A percentile compares a stretch with the other conserved stretches of the same genome.
Evolutionary conservation across 1,140 invertebrate genomes (phyloP).

Genomic region (Aphelenchoides besseyi): DNA sequence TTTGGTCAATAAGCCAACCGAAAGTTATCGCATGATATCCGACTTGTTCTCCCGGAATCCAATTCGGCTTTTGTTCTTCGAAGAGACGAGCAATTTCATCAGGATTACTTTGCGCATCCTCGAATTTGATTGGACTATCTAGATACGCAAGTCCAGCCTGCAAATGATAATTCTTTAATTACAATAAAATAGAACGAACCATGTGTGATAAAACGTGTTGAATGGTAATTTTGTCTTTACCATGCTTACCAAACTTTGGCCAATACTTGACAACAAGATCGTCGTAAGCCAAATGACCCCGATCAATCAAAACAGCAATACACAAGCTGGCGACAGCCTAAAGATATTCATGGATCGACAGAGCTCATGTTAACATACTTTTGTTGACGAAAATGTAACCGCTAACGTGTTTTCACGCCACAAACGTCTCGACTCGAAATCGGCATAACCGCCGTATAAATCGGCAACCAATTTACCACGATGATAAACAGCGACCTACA

Average conservation of each 20-base stretch:
- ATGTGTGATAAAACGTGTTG: slow-evolving; percentile 63
- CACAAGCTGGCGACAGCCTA: slow-evolving; percentile 54
- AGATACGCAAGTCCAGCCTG: slow-evolving; percentile 47
- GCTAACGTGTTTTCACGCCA: slow-evolving; percentile 48
- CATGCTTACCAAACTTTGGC: slow-evolving; percentile 64
- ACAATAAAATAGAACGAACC: slow-evolving; percentile 14
- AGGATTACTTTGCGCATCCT: slow-evolving; percentile 29
- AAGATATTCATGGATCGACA: not conserved
- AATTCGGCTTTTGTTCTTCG: slow-evolving; percentile 48
- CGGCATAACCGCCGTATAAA: slow-evolving; percentile 64
- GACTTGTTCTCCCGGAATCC: slow-evolving; percentile 40
- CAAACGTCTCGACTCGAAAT: slow-evolving; percentile 37
- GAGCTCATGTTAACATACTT: slow-evolving; percentile 12
- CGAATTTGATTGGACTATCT: slow-evolving; percentile 39
- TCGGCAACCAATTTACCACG: slow-evolving; percentile 58
- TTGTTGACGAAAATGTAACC: slow-evolving; percentile 52
- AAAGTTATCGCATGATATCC: slow-evolving; percentile 52
- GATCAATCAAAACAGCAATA: slow-evolving; percentile 62
- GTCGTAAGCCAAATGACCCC: slow-evolving; percentile 61
- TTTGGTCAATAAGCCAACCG: slow-evolving; percentile 56
- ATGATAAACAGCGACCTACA: slow-evolving; percentile 61
- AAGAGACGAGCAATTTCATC: slow-evolving; percentile 37
- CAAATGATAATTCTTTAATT: not conserved
- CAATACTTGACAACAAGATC: slow-evolving; percentile 63
- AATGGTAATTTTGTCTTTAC: slow-evolving; percentile 64